Evolutionary conservation across 2,797 vertebrate species (phyloP).

Genomic region (Phaenicophaeus curvirostris): DNA sequence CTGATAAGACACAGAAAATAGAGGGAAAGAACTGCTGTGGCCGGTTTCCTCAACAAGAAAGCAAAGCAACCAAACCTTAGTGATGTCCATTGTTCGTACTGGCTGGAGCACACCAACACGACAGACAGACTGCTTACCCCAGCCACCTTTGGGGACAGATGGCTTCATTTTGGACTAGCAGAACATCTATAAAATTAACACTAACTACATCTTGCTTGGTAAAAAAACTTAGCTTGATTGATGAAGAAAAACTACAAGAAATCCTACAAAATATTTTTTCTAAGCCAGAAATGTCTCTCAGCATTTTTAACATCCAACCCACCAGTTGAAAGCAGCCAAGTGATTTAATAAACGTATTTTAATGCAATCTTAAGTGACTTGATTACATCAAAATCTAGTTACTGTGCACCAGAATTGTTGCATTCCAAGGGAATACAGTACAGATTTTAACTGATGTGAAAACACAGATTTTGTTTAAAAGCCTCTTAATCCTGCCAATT

Average conservation of each 20-base stretch:
- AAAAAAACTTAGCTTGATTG: conserved; percentile 87
- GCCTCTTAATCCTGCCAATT: conserved; percentile 75
- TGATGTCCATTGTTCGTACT: not conserved
- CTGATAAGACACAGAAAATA: not conserved
- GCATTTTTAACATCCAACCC: not conserved
- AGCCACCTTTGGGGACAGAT: conserved; percentile 81
- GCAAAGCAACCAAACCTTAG: conserved; percentile 8
- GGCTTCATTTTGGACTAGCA: conserved; percentile 80
- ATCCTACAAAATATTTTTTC: conserved; percentile 49
- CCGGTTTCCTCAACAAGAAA: not conserved
- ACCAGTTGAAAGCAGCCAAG: conserved; percentile 36
- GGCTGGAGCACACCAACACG: conserved; percentile 76
- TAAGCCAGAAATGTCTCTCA: conserved; percentile 16
- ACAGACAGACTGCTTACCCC: conserved; percentile 71
- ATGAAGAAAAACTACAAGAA: conserved; percentile 87
- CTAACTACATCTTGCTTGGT: conserved; percentile 87
- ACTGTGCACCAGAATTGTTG: conserved; percentile 65
- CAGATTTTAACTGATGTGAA: conserved; percentile 75
- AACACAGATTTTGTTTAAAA: conserved; percentile 72
- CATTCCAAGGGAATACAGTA: conserved; percentile 66
- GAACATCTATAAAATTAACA: conserved; percentile 88
- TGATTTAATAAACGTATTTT: conserved; percentile 61
- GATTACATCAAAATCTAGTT: conserved; percentile 70
- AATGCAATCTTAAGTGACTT: conserved; percentile 69
- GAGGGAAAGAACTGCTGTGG: not conserved